These are phyloP conservation scores for Agrilus cyanescens DNA, from an alignment of 2,888 invertebrate genomes.

Conservation along the genomic window DNA sequence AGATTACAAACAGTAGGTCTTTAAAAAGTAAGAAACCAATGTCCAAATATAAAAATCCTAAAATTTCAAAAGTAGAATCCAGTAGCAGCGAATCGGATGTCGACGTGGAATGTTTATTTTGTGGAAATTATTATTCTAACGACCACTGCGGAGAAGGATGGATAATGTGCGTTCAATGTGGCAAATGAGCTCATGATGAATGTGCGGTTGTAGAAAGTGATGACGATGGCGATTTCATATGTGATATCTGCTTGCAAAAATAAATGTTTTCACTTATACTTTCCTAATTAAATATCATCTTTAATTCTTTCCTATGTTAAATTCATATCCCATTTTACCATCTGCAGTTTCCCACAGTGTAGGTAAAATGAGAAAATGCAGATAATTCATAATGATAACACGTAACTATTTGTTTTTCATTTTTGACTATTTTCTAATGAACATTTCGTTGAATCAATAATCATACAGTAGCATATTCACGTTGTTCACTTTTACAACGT, in stretches of 20 bases:
- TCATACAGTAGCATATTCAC: too few species aligned
- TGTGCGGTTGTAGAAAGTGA: neutral
- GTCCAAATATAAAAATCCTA: neutral
- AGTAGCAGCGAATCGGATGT: neutral
- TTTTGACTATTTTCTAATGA: too few species aligned
- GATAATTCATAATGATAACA: too few species aligned
- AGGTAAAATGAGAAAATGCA: too few species aligned
- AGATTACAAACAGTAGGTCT: neutral
- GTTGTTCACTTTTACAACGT: too few species aligned
- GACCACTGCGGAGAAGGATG: neutral
- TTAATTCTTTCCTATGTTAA: too few species aligned
- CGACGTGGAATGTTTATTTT: neutral
- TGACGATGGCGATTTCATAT: neutral
- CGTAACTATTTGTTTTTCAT: too few species aligned
- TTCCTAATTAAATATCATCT: too few species aligned
- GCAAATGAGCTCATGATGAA: neutral
- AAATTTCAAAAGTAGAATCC: neutral
- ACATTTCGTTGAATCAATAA: too few species aligned
- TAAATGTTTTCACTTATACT: neutral
- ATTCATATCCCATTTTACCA: too few species aligned
- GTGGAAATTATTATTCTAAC: neutral
- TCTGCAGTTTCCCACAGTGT: too few species aligned
- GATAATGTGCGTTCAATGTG: constrained; percentile 1
- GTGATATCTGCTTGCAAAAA: constrained; percentile 1
- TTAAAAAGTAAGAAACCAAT: neutral